These are phyloP conservation scores for Cheilosia vernalis DNA, from an alignment of 2,888 invertebrate genomes.

Conservation along the genomic window DNA sequence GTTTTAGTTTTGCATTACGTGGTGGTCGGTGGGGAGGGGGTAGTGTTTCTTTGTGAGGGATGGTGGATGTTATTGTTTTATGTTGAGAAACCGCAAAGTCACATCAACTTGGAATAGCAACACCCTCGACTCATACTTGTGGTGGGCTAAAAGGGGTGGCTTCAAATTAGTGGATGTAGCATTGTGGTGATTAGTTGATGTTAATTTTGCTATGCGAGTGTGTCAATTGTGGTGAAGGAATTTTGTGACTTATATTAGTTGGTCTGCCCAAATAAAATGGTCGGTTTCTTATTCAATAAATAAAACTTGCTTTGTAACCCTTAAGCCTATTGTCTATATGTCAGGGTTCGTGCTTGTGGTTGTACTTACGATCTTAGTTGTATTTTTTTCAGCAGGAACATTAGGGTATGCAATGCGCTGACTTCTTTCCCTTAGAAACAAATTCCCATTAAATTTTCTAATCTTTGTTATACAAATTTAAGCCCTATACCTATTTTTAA, in stretches of 20 bases:
- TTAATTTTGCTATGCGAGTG: constrained; percentile 4
- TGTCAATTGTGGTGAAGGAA: constrained; percentile 12
- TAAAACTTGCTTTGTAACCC: too few relatives aligned
- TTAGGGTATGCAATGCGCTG: too few relatives aligned
- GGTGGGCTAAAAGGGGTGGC: background rate
- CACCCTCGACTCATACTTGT: constrained; percentile 12
- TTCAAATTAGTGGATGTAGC: constrained; percentile 8
- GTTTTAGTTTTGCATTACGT: constrained; percentile 56
- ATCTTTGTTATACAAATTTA: too few relatives aligned
- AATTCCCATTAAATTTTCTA: too few relatives aligned
- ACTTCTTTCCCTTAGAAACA: too few relatives aligned
- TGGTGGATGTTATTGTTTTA: constrained; percentile 32
- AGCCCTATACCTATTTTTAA: too few relatives aligned
- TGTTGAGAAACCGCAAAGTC: constrained; percentile 40
- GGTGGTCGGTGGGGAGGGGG: background rate
- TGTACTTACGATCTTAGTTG: too few relatives aligned
- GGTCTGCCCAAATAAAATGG: background rate
- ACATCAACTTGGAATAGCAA: constrained; percentile 8
- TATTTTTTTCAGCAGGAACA: too few relatives aligned
- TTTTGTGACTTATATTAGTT: constrained; percentile 10
- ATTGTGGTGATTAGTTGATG: constrained; percentile 47
- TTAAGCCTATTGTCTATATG: too few relatives aligned
- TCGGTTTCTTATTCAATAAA: background rate
- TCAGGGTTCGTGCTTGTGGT: too few relatives aligned
- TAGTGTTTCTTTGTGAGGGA: background rate